A percentile compares a stretch with the other conserved stretches of the same genome.
phyloP scores from a whole-genome alignment of 2,113 vertebrate species.

The Limnothrissa miodon region DNA sequence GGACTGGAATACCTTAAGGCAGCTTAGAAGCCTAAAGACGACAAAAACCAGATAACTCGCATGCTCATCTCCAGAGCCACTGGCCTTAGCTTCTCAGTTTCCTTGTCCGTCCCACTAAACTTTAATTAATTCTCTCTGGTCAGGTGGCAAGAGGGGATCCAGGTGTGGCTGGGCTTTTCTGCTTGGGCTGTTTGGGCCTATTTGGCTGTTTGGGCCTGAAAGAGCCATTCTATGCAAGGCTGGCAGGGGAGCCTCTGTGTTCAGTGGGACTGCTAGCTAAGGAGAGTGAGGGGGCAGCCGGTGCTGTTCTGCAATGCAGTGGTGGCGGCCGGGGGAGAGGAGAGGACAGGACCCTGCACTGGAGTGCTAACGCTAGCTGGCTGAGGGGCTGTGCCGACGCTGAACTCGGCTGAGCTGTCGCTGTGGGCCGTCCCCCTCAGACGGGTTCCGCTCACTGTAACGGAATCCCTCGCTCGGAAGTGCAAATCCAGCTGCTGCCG shows the following conservation, averaged over 20 bases:
- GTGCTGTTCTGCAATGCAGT: not conserved
- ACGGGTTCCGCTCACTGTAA: conserved; percentile 62
- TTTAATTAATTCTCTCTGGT: not conserved
- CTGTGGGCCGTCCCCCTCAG: conserved; percentile 17
- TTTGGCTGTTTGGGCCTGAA: not conserved
- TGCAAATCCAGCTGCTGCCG: conserved; percentile 71
- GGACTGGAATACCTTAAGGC: conserved; percentile 10
- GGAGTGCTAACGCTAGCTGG: not conserved
- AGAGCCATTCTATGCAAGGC: not conserved
- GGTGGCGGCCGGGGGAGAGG: not conserved
- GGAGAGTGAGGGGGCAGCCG: not conserved
- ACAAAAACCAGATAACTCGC: not conserved
- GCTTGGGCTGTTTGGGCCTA: too few species aligned
- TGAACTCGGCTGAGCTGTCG: conserved; percentile 26
- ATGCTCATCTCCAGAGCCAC: not conserved
- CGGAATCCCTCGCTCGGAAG: conserved; percentile 69
- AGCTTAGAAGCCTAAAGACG: not conserved
- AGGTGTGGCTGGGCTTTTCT: not conserved
- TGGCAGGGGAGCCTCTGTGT: not conserved
- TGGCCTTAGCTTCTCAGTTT: not conserved
- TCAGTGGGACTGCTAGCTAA: not conserved
- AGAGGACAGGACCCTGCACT: conserved; percentile 6
- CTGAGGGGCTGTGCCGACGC: conserved; percentile 17
- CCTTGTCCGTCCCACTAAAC: not conserved
- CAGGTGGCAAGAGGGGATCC: not conserved